A percentile compares a stretch with the other conserved stretches of the same genome.
These are phyloP conservation scores for Regulus satrapa DNA, from an alignment of 2,113 vertebrate genomes.

Conservation along the genomic window DNA sequence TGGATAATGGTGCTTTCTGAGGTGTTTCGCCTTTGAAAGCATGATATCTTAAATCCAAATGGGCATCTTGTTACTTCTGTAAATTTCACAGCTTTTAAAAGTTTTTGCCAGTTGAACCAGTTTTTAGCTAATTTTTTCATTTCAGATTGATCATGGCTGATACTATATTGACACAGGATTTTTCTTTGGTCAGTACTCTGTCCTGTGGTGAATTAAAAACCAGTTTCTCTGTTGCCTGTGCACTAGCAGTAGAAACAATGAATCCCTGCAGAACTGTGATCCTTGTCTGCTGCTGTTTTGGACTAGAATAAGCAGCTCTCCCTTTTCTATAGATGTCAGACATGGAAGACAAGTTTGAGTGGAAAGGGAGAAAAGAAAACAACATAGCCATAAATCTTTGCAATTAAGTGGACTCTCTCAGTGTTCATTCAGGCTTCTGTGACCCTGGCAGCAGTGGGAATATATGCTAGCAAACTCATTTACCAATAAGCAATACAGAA, in stretches of 20 bases:
- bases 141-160: neutral
- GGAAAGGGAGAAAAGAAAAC: conserved; percentile 40
- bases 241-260: neutral
- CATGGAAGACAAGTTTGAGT: conserved; percentile 39
- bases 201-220: neutral
- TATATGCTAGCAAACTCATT: conserved; percentile 15
- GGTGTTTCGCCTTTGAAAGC: neutral
- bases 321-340: conserved; percentile 18
- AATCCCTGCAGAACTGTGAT: neutral
- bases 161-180: neutral
- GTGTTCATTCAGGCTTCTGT: conserved; percentile 21
- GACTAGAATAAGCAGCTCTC: neutral
- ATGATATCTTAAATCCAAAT: neutral
- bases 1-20: neutral
- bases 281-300: neutral
- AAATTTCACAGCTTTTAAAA: neutral
- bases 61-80: neutral
- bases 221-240: neutral
- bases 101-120: neutral
- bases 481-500: neutral
- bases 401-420: conserved; percentile 12
- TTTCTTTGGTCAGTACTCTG: neutral
- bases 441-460: conserved; percentile 40
- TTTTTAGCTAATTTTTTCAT: neutral
- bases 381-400: conserved; percentile 39